Conservation (phyloP, 2,797 vertebrate species). For the Gymnocypris eckloni region DNA sequence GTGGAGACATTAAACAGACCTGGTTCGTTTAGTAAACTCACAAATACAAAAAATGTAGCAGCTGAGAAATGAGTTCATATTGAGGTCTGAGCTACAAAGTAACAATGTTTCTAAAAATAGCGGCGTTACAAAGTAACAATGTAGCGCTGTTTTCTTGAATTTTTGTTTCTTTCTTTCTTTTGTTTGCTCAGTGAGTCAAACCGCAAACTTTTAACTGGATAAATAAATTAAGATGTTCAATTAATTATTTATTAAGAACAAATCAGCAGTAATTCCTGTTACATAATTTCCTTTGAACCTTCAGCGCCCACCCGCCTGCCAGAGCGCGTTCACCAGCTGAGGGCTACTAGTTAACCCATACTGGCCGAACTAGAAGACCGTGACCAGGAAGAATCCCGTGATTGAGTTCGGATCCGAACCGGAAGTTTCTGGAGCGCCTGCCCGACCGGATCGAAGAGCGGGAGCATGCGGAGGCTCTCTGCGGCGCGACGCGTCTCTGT, state of each 20-base stretch:
- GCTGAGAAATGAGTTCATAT: neutral
- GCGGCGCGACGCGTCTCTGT: slow-evolving; percentile 62
- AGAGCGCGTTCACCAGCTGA: neutral
- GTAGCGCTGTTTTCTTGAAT: neutral
- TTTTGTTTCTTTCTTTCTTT: neutral
- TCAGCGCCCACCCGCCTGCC: neutral
- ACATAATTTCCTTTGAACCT: neutral
- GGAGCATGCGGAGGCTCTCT: slow-evolving; percentile 74
- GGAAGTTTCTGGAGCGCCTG: slow-evolving; percentile 47
- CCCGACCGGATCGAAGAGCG: slow-evolving; percentile 56
- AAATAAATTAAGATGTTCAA: neutral
- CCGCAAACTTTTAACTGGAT: neutral
- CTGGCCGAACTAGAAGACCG: neutral
- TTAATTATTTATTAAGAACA: neutral
- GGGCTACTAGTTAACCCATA: neutral
- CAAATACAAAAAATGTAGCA: neutral
- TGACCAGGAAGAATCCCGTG: neutral
- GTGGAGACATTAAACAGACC: neutral
- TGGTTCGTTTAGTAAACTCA: neutral
- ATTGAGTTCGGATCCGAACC: neutral
- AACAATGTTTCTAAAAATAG: neutral
- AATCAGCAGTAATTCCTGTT: slow-evolving; percentile 25
- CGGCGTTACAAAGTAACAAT: neutral
- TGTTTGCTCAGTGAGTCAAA: neutral
- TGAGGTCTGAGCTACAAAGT: neutral